A percentile compares a stretch with the other conserved stretches of the same genome.
Conservation (phyloP, 2,888 invertebrate species). For the Latheticus oryzae region DNA sequence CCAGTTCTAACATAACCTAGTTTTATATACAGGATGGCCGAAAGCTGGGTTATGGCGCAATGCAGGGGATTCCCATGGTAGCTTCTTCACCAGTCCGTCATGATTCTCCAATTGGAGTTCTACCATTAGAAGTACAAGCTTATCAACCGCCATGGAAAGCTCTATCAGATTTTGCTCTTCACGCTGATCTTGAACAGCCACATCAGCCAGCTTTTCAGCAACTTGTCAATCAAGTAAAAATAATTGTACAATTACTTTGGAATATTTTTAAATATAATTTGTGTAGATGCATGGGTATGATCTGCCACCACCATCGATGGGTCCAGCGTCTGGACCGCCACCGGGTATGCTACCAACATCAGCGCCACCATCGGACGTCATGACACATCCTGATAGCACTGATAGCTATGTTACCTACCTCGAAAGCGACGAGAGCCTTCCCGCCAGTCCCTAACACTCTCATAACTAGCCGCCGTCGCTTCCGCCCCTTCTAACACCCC, state of each 20-base stretch:
- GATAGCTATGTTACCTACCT: conserved; percentile 94
- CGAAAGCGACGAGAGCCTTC: conserved; percentile 87
- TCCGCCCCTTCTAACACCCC: conserved; percentile 37
- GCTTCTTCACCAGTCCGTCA: conserved; percentile 94
- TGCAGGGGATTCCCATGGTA: conserved; percentile 98
- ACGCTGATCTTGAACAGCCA: conserved; percentile 89
- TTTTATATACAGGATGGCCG: conserved; percentile 86
- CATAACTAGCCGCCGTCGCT: conserved; percentile 47
- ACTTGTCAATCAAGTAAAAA: conserved; percentile 89
- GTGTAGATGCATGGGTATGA: conserved; percentile 92
- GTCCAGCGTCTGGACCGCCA: conserved; percentile 67
- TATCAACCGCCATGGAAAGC: conserved; percentile 99
- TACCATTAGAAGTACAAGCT: conserved; percentile 89
- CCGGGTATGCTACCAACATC: conserved; percentile 70
- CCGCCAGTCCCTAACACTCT: conserved; percentile 76
- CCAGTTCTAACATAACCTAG: conserved; percentile 64
- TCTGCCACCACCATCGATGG: conserved; percentile 68
- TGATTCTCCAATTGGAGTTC: conserved; percentile 87
- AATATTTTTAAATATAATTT: background rate
- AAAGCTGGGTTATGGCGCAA: conserved; percentile 91
- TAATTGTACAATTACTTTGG: background rate
- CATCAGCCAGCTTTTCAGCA: conserved; percentile 97
- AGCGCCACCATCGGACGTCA: conserved; percentile 72
- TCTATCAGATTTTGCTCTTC: conserved; percentile 93
- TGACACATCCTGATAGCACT: conserved; percentile 83